A percentile compares a stretch with the other conserved stretches of the same genome.
These are phyloP conservation scores for Danio rerio DNA, from an alignment of 2,113 vertebrate species.

Conservation along the genomic window DNA sequence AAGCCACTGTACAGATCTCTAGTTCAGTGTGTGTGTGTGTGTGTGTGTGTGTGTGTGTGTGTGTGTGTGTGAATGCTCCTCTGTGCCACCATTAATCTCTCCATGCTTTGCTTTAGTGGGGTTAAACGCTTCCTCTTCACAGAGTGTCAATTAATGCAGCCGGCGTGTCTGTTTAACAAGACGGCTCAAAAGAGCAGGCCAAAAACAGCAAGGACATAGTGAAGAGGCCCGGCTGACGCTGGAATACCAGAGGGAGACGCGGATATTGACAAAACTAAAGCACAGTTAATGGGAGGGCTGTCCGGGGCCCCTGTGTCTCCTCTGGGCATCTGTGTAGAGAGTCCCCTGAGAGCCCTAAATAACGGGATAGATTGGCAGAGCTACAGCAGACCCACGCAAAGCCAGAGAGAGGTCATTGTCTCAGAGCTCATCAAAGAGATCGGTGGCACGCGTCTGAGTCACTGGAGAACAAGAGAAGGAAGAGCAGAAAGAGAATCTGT, in stretches of 20 bases:
- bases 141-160: conserved; percentile 46
- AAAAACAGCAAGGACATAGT: conserved; percentile 40
- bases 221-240: conserved; percentile 7
- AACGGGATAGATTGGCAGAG: conserved; percentile 73
- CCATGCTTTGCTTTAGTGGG: conserved; percentile 38
- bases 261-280: conserved; percentile 51
- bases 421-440: conserved; percentile 68
- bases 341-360: conserved; percentile 73
- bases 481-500: neutral
- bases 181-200: conserved; percentile 32
- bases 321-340: conserved; percentile 33
- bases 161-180: conserved; percentile 43
- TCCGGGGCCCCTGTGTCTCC: conserved; percentile 7
- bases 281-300: conserved; percentile 52
- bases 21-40: conserved; percentile 1
- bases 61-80: neutral
- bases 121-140: conserved; percentile 46
- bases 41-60: neutral
- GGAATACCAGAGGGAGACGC: conserved; percentile 42
- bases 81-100: conserved; percentile 30
- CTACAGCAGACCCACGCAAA: conserved; percentile 60
- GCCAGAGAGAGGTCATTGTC: conserved; percentile 71
- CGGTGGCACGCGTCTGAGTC: conserved; percentile 57
- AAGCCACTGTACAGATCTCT: conserved; percentile 5
- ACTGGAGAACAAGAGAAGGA: neutral